Conservation (phyloP, 2,113 vertebrate genomes). For the Hylia prasina region DNA sequence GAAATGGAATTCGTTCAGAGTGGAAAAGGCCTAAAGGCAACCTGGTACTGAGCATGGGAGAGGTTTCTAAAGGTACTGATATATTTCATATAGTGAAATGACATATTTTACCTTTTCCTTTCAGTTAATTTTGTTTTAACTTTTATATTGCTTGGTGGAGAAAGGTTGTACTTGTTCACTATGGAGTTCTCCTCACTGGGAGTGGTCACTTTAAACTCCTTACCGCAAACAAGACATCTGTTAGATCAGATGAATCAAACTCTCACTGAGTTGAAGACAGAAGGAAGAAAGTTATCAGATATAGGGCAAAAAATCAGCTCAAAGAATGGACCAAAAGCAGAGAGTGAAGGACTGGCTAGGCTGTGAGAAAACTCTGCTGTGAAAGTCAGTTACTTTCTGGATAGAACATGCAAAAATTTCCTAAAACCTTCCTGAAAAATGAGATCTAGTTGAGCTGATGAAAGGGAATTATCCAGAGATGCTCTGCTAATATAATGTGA, state of each 20-base stretch:
- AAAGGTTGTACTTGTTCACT: background rate
- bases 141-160: background rate
- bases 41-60: background rate
- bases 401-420: background rate
- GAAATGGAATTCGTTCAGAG: rapidly evolving
- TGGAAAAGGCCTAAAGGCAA: background rate
- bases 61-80: background rate
- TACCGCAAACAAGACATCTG: background rate
- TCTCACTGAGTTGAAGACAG: background rate
- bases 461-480: background rate
- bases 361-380: background rate
- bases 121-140: background rate
- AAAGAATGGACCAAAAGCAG: background rate
- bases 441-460: background rate
- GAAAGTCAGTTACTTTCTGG: background rate
- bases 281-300: background rate
- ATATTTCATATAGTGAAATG: background rate
- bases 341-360: background rate
- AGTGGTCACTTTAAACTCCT: background rate
- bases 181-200: background rate
- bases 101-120: background rate
- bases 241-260: background rate
- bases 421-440: background rate
- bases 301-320: background rate
- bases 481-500: constrained; percentile 2